phyloP scores from a whole-genome alignment of 2,888 invertebrate species.

The Morpho helenor region DNA sequence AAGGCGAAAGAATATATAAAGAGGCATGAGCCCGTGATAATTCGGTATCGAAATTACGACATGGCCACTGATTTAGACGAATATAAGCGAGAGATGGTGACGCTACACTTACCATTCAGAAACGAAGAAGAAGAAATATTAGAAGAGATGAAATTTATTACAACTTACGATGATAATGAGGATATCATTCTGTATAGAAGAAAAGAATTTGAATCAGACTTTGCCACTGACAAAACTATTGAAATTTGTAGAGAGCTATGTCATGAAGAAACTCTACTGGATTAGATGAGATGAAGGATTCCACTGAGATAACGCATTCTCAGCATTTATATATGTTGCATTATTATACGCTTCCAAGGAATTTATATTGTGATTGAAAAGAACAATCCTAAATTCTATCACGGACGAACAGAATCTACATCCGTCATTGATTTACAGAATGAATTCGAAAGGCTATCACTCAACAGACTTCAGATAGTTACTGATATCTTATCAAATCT shows the following conservation, averaged over 20 bases:
- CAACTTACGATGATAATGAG: conserved; percentile 36
- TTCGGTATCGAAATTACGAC: conserved; percentile 37
- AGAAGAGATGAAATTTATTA: conserved; percentile 17
- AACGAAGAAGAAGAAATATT: conserved; percentile 21
- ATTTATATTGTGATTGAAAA: too few species aligned
- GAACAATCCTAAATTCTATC: too few species aligned
- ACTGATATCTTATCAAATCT: too few species aligned
- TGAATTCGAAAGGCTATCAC: too few species aligned
- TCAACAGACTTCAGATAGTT: too few species aligned
- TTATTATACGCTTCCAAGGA: too few species aligned
- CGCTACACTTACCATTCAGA: conserved; percentile 24
- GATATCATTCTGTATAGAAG: conserved; percentile 32
- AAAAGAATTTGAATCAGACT: conserved; percentile 40
- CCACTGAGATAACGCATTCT: not conserved
- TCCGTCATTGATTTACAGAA: too few species aligned
- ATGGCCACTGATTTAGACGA: conserved; percentile 36
- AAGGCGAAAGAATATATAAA: conserved; percentile 8
- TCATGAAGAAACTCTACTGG: conserved; percentile 11
- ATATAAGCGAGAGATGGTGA: conserved; percentile 37
- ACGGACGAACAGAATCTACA: too few species aligned
- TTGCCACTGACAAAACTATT: conserved; percentile 37
- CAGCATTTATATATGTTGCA: not conserved
- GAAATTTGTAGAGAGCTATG: conserved; percentile 26
- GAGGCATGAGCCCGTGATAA: conserved; percentile 7
- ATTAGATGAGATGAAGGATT: not conserved